Conservation (phyloP, 1,140 invertebrate genomes). For the Asobara japonica region DNA sequence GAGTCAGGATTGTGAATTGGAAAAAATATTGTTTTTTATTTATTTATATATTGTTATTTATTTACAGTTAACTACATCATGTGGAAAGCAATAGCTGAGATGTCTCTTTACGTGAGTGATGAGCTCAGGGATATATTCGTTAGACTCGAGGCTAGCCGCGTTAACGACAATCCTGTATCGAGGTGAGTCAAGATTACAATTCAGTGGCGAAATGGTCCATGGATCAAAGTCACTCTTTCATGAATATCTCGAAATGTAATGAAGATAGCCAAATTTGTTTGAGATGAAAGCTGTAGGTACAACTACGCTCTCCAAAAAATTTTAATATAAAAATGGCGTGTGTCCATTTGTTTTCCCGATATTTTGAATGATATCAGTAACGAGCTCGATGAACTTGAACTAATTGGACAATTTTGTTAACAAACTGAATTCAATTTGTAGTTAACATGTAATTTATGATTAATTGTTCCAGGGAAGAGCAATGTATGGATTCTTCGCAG, state of each 20-base stretch:
- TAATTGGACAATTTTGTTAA: no score
- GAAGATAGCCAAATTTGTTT: no score
- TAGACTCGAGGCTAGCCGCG: not conserved
- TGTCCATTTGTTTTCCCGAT: no score
- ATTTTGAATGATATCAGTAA: no score
- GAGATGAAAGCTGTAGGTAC: no score
- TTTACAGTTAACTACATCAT: conserved; percentile 8
- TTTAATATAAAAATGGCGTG: no score
- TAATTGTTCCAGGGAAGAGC: not conserved
- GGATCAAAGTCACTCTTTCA: not conserved
- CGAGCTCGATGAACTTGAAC: no score
- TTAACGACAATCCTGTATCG: not conserved
- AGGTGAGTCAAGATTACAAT: not conserved
- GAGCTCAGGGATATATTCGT: not conserved
- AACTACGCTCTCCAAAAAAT: no score
- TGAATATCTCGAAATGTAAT: not conserved
- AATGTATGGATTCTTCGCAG: not conserved
- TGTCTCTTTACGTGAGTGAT: not conserved
- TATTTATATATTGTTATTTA: not conserved
- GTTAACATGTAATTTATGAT: no score
- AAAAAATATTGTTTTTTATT: not conserved
- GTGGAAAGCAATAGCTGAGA: not conserved
- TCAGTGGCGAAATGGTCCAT: no score
- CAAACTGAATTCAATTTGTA: no score
- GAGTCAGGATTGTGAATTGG: no score